Evolutionary conservation across 2,113 vertebrate genomes (phyloP).

Genomic region (Numenius arquata): DNA sequence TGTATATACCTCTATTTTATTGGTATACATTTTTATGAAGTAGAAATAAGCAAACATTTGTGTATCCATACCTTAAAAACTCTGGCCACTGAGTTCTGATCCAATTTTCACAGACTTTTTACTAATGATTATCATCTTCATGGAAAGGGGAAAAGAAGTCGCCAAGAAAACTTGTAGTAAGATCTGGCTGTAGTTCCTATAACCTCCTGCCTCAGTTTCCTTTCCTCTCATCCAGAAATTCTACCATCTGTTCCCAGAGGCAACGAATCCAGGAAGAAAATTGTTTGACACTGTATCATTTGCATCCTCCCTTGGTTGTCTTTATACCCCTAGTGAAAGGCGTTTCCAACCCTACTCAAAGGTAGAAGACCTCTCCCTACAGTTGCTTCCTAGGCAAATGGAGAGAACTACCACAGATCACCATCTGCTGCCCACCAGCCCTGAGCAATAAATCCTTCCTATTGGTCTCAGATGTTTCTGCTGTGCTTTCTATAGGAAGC

Average conservation of each 20-base stretch:
- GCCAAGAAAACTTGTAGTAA: not conserved
- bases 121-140: not conserved
- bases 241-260: not conserved
- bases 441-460: not conserved
- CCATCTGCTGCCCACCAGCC: not conserved
- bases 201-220: not conserved
- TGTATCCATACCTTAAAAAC: not conserved
- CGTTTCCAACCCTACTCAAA: fast-evolving
- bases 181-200: not conserved
- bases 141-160: not conserved
- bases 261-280: not conserved
- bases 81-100: not conserved
- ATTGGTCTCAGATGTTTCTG: not conserved
- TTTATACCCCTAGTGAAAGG: not conserved
- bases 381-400: not conserved
- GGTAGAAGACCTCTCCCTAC: not conserved
- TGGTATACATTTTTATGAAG: not conserved
- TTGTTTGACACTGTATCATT: not conserved
- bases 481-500: not conserved
- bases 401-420: not conserved
- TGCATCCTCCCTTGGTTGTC: not conserved
- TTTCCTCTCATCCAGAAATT: not conserved
- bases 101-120: not conserved
- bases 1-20: not conserved
- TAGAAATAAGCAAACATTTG: not conserved